Conservation (phyloP, 2,797 vertebrate species). For the Huso huso region DNA sequence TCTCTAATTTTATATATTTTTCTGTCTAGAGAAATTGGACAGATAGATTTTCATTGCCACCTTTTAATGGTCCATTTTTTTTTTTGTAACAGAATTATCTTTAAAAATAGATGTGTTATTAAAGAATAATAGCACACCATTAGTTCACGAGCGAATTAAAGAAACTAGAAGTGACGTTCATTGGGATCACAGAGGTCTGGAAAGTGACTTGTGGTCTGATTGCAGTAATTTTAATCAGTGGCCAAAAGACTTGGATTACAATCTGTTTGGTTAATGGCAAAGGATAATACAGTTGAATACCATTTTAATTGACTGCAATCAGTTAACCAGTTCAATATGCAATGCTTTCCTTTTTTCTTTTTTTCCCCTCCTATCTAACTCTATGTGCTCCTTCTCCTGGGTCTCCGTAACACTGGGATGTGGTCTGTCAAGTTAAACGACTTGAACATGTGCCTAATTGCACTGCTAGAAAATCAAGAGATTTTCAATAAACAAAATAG, state of each 20-base stretch:
- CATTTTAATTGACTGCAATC: background rate
- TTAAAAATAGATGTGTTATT: no score
- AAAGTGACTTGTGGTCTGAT: background rate
- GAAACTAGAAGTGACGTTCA: no score
- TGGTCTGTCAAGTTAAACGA: background rate
- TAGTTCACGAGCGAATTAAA: no score
- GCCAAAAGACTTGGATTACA: no score
- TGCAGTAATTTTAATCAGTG: background rate
- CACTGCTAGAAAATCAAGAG: background rate
- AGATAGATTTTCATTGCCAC: no score
- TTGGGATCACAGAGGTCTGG: no score
- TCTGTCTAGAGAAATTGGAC: no score
- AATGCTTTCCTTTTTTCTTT: background rate
- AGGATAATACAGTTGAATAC: background rate
- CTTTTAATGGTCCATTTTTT: no score
- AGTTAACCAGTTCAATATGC: background rate
- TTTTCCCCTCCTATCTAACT: background rate
- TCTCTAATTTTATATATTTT: no score
- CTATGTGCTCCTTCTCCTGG: background rate
- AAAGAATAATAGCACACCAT: no score
- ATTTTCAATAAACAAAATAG: background rate
- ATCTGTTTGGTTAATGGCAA: no score
- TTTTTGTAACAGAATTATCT: no score
- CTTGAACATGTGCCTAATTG: background rate
- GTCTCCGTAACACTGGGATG: background rate